Evolutionary conservation across 2,797 vertebrate genomes (phyloP), one percentile per base, ranked within the genome.

Genomic region (Chelonia mydas): DNA sequence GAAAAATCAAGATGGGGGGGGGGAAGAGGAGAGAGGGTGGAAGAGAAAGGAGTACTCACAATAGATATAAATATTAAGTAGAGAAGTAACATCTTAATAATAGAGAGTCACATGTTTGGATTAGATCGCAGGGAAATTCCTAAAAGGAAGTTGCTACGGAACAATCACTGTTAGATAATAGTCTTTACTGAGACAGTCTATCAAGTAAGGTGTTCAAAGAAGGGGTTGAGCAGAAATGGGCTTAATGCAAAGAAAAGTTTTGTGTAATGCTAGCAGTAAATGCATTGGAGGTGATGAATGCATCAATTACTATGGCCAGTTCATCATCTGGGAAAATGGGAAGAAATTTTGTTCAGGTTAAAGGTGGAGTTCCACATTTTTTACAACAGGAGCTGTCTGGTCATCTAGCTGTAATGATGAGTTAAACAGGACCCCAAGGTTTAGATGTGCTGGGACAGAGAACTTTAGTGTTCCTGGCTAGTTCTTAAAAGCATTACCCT

Each of bases 1-100:
- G 95, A 55, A 27, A 27, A 85, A 51, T 0, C 23, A 83, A 0
- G 1, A 49, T 2, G 11, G 13, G n/a, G 9, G 16, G 0, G 2
- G 25, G 41, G 5, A 41, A 41, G 41, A 13, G 19, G 49, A 50
- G 33, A 81, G 33, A 81, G 72, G 76, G 61, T 76, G 19, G 33
- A 68, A 76, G 84, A 92, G 1, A 65, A 88, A 89, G 6, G 53
- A 83, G 84, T 0, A 1, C 45, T 90, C 79, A 47, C n/a, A 85
- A 37, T 37, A 68, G n/a, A 68, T 68, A 37, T 16, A 68, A 49
- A 51, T 53, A 2, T 65, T 7, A 0, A n/a, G 51, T 59, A n/a
- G 90, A 7, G 1, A 33, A 31, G 41, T 54, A 86, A 47, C 50
- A 80, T 74, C 41, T 72, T 74, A 87, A 47, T 47, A 37, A 53